phyloP scores from a whole-genome alignment of 1,140 invertebrate species.

The Bombus huntii region DNA sequence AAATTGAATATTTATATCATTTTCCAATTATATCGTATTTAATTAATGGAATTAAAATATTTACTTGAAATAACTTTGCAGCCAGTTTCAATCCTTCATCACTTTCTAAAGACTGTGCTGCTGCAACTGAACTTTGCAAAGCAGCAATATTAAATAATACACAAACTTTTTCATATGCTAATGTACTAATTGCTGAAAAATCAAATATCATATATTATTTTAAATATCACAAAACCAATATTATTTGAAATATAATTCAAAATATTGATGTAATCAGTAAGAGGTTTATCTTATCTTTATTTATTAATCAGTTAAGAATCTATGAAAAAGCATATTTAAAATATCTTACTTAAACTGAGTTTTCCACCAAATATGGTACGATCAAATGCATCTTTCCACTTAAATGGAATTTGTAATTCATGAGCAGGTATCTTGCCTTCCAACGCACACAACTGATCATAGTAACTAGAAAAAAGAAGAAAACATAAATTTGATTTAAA shows the following conservation, averaged over 20 bases:
- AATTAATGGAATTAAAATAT: constrained; percentile 21
- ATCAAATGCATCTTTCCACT: constrained; percentile 99
- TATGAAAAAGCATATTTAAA: constrained; percentile 32
- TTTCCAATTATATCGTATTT: background rate
- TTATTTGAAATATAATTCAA: background rate
- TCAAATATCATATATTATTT: constrained; percentile 31
- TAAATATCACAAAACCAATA: background rate
- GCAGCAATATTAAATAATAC: constrained; percentile 99
- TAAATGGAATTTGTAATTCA: constrained; percentile 96
- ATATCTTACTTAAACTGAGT: constrained; percentile 93
- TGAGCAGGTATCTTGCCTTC: constrained; percentile 97
- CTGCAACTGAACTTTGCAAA: constrained; percentile 94
- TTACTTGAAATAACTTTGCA: constrained; percentile 95
- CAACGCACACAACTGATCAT: constrained; percentile 96
- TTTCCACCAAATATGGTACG: constrained; percentile 96
- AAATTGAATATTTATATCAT: background rate
- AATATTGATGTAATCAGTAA: constrained; percentile 4
- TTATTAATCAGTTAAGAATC: background rate
- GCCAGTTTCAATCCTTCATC: constrained; percentile 97
- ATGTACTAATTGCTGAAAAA: constrained; percentile 89
- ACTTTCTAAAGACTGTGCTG: constrained; percentile 91
- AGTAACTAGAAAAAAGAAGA: constrained; percentile 90
- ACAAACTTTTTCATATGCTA: constrained; percentile 96
- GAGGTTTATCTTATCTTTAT: constrained; percentile 35
- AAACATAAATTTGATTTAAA: background rate